Conservation (phyloP, 2,797 vertebrate genomes). For the Heterohyrax brucei region DNA sequence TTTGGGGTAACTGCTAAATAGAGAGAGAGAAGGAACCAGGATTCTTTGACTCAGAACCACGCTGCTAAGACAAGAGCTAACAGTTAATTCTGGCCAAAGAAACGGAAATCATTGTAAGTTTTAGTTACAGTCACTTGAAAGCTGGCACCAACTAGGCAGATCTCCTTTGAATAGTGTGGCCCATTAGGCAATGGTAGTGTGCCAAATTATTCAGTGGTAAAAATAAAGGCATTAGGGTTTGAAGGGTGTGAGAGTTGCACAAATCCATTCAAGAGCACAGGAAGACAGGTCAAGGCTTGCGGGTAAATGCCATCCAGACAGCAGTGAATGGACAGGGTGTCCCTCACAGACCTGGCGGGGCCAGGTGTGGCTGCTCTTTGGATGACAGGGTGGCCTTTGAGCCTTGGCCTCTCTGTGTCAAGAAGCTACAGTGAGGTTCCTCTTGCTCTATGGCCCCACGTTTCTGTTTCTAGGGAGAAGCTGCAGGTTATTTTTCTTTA, state of each 20-base stretch:
- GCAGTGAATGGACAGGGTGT: neutral
- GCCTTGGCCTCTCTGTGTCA: neutral
- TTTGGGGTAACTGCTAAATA: neutral
- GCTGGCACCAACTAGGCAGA: neutral
- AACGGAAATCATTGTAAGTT: neutral
- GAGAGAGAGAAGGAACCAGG: neutral
- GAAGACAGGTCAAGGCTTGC: neutral
- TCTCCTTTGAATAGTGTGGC: neutral
- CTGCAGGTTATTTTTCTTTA: conserved; percentile 33
- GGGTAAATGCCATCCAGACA: neutral
- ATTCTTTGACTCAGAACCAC: neutral
- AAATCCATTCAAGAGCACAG: neutral
- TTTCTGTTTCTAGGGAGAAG: neutral
- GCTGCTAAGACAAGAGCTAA: neutral
- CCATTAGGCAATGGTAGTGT: neutral
- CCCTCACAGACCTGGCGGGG: neutral
- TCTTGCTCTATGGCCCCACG: neutral
- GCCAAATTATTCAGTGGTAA: neutral
- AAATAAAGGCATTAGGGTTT: neutral
- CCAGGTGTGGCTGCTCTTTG: neutral
- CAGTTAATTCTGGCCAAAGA: conserved; percentile 30
- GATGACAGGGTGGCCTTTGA: neutral
- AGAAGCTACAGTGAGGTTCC: neutral
- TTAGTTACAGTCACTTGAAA: conserved; percentile 41
- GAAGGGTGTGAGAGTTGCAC: neutral